Evolutionary conservation across 2,797 vertebrate species (phyloP).

Genomic region (Cetoscarus ocellatus): DNA sequence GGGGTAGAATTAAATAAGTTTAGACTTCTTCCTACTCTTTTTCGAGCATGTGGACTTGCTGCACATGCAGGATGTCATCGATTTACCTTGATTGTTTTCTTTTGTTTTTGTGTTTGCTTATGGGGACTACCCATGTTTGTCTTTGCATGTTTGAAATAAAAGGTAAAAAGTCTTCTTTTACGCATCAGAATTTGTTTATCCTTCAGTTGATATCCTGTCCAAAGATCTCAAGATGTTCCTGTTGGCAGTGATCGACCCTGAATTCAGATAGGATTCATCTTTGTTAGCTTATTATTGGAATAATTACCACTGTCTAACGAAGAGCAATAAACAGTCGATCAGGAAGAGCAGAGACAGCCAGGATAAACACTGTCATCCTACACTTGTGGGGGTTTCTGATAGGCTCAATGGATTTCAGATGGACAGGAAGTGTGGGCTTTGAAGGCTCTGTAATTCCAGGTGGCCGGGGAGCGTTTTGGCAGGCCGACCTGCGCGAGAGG

Average conservation of each 20-base stretch:
- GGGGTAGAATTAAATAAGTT: no score
- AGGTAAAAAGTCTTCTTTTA: no score
- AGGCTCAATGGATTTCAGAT: slow-evolving; percentile 85
- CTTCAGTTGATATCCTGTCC: slow-evolving; percentile 38
- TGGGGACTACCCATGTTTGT: no score
- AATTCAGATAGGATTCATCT: slow-evolving; percentile 50
- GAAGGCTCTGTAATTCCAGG: slow-evolving; percentile 77
- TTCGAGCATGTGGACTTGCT: no score
- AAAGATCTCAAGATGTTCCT: slow-evolving; percentile 60
- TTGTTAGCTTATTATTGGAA: slow-evolving; percentile 65
- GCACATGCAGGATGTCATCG: no score
- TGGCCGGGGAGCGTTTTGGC: slow-evolving; percentile 82
- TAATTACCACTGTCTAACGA: slow-evolving; percentile 71
- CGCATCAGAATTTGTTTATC: slow-evolving; percentile 17
- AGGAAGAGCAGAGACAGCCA: slow-evolving; percentile 61
- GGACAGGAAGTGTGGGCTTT: slow-evolving; percentile 80
- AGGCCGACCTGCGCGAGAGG: slow-evolving; percentile 63
- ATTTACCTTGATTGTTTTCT: no score
- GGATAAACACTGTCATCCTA: slow-evolving; percentile 74
- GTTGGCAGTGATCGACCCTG: slow-evolving; percentile 43
- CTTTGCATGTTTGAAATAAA: not conserved
- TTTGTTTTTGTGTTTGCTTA: no score
- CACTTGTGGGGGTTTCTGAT: slow-evolving; percentile 72
- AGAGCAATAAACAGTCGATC: slow-evolving; percentile 77
- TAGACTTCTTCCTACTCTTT: no score